Base-by-base conservation (phyloP, 2,797 vertebrate genomes). In the Sylvia borin region DNA sequence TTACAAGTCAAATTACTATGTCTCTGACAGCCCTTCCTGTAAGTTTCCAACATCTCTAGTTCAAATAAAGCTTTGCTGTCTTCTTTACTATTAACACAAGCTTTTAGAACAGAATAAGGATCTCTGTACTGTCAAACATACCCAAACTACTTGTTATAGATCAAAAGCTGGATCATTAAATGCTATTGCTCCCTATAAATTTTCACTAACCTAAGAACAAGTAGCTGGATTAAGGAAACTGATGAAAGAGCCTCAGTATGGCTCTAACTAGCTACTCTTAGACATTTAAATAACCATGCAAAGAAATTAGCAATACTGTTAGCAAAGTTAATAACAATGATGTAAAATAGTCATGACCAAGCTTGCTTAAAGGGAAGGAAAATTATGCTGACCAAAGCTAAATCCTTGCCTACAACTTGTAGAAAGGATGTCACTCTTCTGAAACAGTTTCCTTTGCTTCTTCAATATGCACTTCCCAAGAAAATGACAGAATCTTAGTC, bases 1-100 rank as follows among this genome's bases (percentile, higher is more conserved):
- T 93, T 97, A 95, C 93, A 96, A 97, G 95, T 95, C 96, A 97
- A 98, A 98, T 96, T 97, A 86, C 97, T 97, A 96, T 67, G 94
- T 97, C 93, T 90, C 96, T 94, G 92, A 94, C 87, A 97, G 95
- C 36, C 86, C 90, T 96, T 96, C 83, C 88, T 90, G 93, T 68
- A 83, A 91, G 72, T 84, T 97, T 96, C 89, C 85, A 96, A 92
- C 93, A 94, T 95, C 89, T 96, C 92, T 96, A 58, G 81, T 88
- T 80, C 70, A 87, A 95, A 86, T 75, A 58, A 87, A 88, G 34
- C 3, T 67, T 38, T 61, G 16, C 26, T 70, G 5, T 24, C 48
- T 25, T 65, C 48, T 80, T 36, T 42, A 32, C 21, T 61, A 51
- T 48, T 75, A 91, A 86, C 73, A 92, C 22, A 85, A 79, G 78